Evolutionary conservation across 2,797 vertebrate genomes (phyloP), one percentile per base, ranked within the genome.

Genomic region (Babyrousa celebensis): DNA sequence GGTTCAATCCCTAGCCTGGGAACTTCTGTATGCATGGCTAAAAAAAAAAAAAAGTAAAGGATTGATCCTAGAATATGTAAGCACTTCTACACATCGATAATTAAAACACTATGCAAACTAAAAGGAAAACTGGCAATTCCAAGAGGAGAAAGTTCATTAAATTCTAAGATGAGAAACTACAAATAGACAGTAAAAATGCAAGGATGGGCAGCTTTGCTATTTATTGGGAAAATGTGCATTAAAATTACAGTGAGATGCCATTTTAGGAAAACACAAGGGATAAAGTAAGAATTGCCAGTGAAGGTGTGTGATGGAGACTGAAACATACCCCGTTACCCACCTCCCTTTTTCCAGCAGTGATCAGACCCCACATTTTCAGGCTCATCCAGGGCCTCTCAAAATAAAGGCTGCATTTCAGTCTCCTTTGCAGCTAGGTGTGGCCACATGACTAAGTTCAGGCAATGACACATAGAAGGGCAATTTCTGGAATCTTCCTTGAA

Each of bases 101-200:
- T 75, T 48, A 75, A 77, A 88, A 12, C 68, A 72, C 2, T 74
- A 79, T 2, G 6, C 70, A 83, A 86, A 23, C 15, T 27, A 67
- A 68, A 90, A 79, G 63, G 56, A 82, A 90, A 94, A 43, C 5
- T n/a, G 48, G 54, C n/a, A 85, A 62, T 92, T 75, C 60, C 36
- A 85, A 93, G 65, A 86, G 58, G 65, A 83, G 56, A 84, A 89
- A 79, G 84, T 40, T 54, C 12, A 48, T 56, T 5, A 77, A 62
- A 85, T 89, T 85, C 72, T 43, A 84, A 91, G 52, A 80, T 15
- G 5, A 43, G 52, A 82, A 94, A 92, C 16, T 25, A 68, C 8
- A 48, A 36, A 68, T 17, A 62, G 12, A 21, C 16, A 78, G 9
- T 12, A 43, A 56, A 85, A 43, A 67, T 17, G 52, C 83, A 77